Evolutionary conservation across 2,113 vertebrate genomes (phyloP).

Genomic region (Axis porcinus): DNA sequence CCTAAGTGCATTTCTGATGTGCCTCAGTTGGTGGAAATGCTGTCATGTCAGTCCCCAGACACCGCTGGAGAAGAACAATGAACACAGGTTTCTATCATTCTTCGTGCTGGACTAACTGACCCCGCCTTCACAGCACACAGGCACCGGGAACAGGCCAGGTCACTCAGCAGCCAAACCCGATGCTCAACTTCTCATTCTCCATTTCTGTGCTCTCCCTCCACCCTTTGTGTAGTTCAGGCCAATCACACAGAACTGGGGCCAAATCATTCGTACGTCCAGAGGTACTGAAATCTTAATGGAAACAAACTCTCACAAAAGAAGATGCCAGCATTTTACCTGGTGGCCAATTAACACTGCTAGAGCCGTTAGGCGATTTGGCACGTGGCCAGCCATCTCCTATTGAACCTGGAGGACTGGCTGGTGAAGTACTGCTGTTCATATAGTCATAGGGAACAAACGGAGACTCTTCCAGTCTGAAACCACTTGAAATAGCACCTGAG

Average conservation of each 20-base stretch:
- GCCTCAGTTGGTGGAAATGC: fast-evolving
- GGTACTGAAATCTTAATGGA: fast-evolving
- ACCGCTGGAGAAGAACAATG: not conserved
- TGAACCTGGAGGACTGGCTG: constrained; percentile 96
- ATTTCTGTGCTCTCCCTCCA: not conserved
- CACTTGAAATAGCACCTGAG: constrained; percentile 96
- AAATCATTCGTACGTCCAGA: not conserved
- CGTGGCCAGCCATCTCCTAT: constrained; percentile 98
- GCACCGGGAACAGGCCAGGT: not conserved
- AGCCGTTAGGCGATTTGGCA: constrained; percentile 99
- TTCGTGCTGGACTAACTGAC: fast-evolving
- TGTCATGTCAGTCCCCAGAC: not conserved
- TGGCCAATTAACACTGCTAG: constrained; percentile 97
- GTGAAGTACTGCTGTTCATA: constrained; percentile 92
- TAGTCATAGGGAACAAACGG: constrained; percentile 96
- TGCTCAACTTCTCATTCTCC: fast-evolving
- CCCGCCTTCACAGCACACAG: not conserved
- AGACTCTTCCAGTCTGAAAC: constrained; percentile 96
- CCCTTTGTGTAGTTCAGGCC: too few relatives aligned
- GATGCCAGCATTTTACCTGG: constrained; percentile 79
- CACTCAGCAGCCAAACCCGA: too few relatives aligned
- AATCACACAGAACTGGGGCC: not conserved
- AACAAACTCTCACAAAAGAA: fast-evolving
- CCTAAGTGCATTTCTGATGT: fast-evolving
- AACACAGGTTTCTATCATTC: fast-evolving